Evolutionary conservation across 23 tunicate genomes (phyloP), one percentile per base, ranked within the genome.

Genomic region (Botrylloides violaceus): DNA sequence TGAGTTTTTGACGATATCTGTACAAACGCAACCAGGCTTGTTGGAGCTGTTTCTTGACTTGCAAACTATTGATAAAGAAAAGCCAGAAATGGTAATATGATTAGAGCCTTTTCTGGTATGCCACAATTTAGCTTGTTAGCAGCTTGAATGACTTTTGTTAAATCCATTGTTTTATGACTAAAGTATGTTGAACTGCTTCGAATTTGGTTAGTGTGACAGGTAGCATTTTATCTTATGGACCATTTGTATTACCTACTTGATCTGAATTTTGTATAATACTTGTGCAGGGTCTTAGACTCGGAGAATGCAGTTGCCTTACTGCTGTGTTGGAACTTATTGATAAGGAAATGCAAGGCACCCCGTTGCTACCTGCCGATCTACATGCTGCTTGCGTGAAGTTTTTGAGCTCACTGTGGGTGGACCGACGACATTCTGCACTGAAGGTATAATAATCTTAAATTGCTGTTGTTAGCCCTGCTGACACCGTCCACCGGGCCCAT

Each of bases 1-100:
- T 15, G 90, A 90, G 39, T 72, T 90, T 3, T 43, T 83, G n/a
- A 81, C 73, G 32, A 85, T 83, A 66, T 84, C 85, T 21, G 97
- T 83, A 37, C 97, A 90, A 71, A 83, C 90, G 27, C 97, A 90
- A 55, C 97, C 97, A 3, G 97, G 86, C 0, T 49, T 90, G 71
- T 53, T 90, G 3, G 97, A 90, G 63, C 79, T 83, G 18, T 79
- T 80, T 57, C 85, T 90, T 18, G 90, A 90, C 71, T 62, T 90
- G 12, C 72, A 83, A 37, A 64, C 37, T 4, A 49, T 73, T 15
- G 90, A 78, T 57, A 65, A 75, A 61, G 76, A 73, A 21, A 87
- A 80, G 34, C 82, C 95, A 5, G 95, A 80, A 32, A 43, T 61
- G 70, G 95, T 85, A 19, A 3, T 65, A 9, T 12, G 28, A n/a